Percentiles rank a stretch among this genome's conserved stretches.
Conservation (phyloP, 2,797 vertebrate genomes). For the Morelia viridis region DNA sequence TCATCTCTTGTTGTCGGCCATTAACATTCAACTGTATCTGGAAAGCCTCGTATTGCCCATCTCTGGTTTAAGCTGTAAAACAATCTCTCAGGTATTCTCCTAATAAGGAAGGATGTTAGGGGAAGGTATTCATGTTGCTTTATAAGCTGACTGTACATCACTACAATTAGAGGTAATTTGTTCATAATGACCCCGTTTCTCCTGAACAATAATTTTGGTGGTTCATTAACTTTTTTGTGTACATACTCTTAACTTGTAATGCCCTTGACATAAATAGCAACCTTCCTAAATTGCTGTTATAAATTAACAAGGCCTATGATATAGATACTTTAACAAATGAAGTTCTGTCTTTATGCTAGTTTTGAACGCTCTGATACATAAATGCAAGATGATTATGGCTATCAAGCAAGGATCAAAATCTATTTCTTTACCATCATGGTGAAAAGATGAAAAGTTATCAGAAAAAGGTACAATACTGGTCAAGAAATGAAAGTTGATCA, state of each 20-base stretch:
- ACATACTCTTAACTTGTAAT: background rate
- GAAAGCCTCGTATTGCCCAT: background rate
- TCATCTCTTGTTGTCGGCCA: background rate
- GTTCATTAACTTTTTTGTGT: conserved; percentile 10
- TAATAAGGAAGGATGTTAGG: background rate
- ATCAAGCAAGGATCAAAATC: conserved; percentile 50
- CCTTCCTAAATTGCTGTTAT: conserved; percentile 35
- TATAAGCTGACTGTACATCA: background rate
- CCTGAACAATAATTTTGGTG: conserved; percentile 5
- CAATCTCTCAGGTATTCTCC: background rate
- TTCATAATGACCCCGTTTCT: background rate
- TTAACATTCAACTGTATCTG: background rate
- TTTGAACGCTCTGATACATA: conserved; percentile 46
- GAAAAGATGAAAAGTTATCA: conserved; percentile 24
- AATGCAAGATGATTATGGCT: conserved; percentile 52
- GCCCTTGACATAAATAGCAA: conserved; percentile 12
- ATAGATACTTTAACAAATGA: conserved; percentile 29
- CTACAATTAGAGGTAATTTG: conserved; percentile 20
- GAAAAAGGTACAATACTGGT: conserved; percentile 45
- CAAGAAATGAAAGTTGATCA: conserved; percentile 65
- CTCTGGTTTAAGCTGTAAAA: background rate
- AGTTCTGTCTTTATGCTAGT: conserved; percentile 22
- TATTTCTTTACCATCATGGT: conserved; percentile 40
- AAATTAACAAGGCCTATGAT: conserved; percentile 26
- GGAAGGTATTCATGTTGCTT: background rate